These are phyloP conservation scores for Taurulus bubalis DNA, from an alignment of 2,113 vertebrate genomes.

Conservation along the genomic window DNA sequence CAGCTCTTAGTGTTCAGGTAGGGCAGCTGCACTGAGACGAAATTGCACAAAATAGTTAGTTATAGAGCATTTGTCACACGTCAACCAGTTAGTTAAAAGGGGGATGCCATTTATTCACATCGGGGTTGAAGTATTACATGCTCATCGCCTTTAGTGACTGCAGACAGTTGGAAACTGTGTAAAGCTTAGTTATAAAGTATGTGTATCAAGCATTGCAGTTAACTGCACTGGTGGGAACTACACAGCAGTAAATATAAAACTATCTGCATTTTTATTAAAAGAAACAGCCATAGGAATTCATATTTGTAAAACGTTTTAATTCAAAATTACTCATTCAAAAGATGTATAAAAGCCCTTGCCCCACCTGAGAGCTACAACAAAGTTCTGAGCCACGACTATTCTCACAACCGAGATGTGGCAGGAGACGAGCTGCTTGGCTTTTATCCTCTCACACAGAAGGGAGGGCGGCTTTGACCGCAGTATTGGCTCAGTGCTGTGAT, in stretches of 20 bases:
- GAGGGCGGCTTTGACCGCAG: not conserved
- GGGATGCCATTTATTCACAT: not conserved
- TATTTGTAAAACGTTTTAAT: not conserved
- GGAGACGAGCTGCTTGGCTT: conserved; percentile 6
- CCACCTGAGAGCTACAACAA: not conserved
- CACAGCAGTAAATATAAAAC: not conserved
- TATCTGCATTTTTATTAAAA: not conserved
- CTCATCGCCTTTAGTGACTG: not conserved
- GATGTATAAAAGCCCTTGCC: not conserved
- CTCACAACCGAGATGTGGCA: not conserved
- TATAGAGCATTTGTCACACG: not conserved
- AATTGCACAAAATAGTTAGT: not conserved
- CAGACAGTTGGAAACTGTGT: not conserved
- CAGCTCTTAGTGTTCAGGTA: not conserved
- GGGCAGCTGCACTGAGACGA: too few species aligned
- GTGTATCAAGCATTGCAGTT: not conserved
- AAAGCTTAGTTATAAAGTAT: not conserved
- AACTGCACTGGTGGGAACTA: not conserved
- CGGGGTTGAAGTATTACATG: not conserved
- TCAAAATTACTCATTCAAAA: not conserved
- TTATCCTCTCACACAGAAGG: conserved; percentile 1
- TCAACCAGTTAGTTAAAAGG: not conserved
- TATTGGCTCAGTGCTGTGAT: conserved; percentile 17
- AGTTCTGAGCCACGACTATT: not conserved
- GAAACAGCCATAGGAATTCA: not conserved